These are phyloP conservation scores for Sicus ferrugineus DNA, from an alignment of 2,888 invertebrate species.

Conservation along the genomic window DNA sequence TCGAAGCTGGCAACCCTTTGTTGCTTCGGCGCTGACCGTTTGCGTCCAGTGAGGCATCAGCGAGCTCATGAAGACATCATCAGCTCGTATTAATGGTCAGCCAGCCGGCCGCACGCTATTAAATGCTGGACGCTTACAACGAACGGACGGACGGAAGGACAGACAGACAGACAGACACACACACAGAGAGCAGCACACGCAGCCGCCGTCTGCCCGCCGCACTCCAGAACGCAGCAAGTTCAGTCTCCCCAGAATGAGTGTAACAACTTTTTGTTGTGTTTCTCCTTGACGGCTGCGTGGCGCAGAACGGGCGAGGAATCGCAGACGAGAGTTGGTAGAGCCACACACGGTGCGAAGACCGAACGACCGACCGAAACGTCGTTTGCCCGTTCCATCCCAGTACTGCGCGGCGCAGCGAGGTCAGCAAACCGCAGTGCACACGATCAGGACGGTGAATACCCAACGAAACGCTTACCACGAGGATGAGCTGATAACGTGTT, in stretches of 20 bases:
- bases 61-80: conserved; percentile 23
- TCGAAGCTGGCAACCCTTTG: neutral
- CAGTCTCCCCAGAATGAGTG: conserved; percentile 40
- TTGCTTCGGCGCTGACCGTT: too few relatives aligned
- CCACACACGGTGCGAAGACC: neutral
- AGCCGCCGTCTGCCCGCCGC: neutral
- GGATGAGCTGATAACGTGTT: too few relatives aligned
- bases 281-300: conserved; percentile 26
- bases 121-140: neutral
- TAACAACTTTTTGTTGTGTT: conserved; percentile 36
- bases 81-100: neutral
- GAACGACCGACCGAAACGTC: neutral
- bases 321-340: neutral
- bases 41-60: conserved; percentile 16
- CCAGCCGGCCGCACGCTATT: conserved; percentile 2
- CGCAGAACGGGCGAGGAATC: too few relatives aligned
- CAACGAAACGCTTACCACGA: too few relatives aligned
- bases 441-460: too few relatives aligned
- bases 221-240: conserved; percentile 35
- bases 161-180: conserved; percentile 9
- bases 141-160: neutral
- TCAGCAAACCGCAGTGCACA: too few relatives aligned
- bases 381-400: too few relatives aligned
- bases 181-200: neutral
- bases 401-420: too few relatives aligned